A percentile compares a stretch with the other conserved stretches of the same genome.
These are phyloP conservation scores for Beris chalybata DNA, from an alignment of 2,888 invertebrate species.

Conservation along the genomic window DNA sequence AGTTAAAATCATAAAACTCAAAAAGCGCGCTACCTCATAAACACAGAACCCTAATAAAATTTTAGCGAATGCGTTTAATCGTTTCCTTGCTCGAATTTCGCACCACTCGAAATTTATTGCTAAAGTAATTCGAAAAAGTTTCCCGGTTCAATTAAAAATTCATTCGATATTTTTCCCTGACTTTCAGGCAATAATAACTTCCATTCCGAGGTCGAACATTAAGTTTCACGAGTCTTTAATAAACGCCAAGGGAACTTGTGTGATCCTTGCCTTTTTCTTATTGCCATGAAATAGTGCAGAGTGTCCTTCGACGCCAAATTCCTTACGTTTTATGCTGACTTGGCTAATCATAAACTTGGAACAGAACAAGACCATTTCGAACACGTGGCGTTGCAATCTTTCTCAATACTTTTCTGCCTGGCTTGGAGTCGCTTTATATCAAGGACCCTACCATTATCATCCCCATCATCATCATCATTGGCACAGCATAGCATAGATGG, in stretches of 20 bases:
- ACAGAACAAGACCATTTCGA: background rate
- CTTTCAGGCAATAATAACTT: no score
- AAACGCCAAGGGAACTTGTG: slow-evolving; percentile 3
- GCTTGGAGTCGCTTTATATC: background rate
- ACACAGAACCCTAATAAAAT: no score
- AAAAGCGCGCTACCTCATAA: no score
- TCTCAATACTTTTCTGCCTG: background rate
- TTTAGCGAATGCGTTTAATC: no score
- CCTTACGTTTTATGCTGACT: background rate
- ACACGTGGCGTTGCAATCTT: slow-evolving; percentile 10
- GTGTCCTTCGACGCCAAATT: background rate
- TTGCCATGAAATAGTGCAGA: slow-evolving; percentile 13
- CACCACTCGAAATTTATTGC: no score
- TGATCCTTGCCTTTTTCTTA: background rate
- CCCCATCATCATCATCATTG: background rate
- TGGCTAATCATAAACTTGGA: slow-evolving; percentile 13
- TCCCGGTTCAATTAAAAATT: no score
- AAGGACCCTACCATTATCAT: background rate
- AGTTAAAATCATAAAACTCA: no score
- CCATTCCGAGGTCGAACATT: no score
- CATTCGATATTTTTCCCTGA: no score
- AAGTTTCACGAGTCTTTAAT: no score
- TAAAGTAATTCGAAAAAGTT: no score
- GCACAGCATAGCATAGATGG: background rate
- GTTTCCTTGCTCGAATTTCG: no score